Evolutionary conservation across 1,140 invertebrate genomes (phyloP).

Genomic region (Zophobas atratus): DNA sequence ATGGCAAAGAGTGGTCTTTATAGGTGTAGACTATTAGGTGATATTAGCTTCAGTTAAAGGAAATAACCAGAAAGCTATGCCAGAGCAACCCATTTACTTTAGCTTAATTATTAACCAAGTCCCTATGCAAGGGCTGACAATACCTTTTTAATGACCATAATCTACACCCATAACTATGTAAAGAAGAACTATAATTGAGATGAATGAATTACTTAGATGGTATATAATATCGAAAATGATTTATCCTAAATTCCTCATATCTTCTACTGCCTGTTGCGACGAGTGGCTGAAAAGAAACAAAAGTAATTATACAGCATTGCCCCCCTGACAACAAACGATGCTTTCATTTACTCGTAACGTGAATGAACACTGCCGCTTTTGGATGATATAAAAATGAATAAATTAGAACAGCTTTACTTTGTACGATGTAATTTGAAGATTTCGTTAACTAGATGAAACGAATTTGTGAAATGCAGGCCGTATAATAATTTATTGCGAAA

Average conservation of each 20-base stretch:
- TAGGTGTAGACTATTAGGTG: conserved; percentile 25
- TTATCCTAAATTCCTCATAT: conserved; percentile 53
- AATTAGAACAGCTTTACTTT: too few species aligned
- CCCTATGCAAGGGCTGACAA: conserved; percentile 9
- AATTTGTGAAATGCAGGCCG: background rate
- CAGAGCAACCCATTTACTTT: conserved; percentile 27
- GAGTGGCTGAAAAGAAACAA: conserved; percentile 58
- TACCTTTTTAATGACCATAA: conserved; percentile 6
- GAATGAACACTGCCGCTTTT: too few species aligned
- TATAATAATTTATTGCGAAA: conserved; percentile 4
- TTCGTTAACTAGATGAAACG: background rate
- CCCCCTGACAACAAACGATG: too few species aligned
- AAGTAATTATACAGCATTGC: conserved; percentile 20
- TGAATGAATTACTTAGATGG: conserved; percentile 54
- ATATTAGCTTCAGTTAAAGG: conserved; percentile 18
- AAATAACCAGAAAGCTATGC: conserved; percentile 26
- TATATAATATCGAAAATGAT: conserved; percentile 56
- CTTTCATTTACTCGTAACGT: too few species aligned
- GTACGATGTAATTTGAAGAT: background rate
- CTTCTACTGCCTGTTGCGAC: conserved; percentile 61
- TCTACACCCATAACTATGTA: conserved; percentile 20
- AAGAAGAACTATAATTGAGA: conserved; percentile 40
- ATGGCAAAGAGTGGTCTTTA: conserved; percentile 39
- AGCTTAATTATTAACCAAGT: conserved; percentile 27
- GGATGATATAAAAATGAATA: too few species aligned